Conservation (phyloP, 2,113 vertebrate genomes). For the Bos javanicus region DNA sequence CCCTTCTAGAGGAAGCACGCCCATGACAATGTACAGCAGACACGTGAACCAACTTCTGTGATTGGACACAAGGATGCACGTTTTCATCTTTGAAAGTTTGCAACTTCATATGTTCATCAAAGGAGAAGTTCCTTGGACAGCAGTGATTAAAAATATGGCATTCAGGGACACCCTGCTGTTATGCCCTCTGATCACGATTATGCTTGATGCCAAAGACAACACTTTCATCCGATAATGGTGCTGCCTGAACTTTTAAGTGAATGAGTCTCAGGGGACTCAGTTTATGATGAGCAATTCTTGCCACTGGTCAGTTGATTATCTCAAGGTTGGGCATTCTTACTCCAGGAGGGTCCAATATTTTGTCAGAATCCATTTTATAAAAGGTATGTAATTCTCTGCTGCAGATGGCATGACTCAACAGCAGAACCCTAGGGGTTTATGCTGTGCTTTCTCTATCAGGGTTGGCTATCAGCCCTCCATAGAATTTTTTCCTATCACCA, state of each 20-base stretch:
- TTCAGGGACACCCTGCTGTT: background rate
- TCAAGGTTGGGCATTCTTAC: background rate
- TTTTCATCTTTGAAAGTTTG: background rate
- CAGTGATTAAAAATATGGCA: background rate
- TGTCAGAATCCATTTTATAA: background rate
- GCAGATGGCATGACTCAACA: background rate
- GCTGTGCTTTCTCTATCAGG: background rate
- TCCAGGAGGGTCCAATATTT: background rate
- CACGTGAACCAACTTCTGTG: background rate
- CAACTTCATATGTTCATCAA: background rate
- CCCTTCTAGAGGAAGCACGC: background rate
- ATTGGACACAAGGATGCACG: fast-evolving
- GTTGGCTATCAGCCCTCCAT: background rate
- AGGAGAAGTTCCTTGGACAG: background rate
- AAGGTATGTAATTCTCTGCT: background rate
- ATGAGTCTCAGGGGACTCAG: background rate
- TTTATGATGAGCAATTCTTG: background rate
- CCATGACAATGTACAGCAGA: background rate
- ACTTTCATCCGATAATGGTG: background rate
- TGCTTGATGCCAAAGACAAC: background rate
- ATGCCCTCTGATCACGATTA: background rate
- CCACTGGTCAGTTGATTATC: background rate
- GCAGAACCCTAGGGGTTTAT: background rate
- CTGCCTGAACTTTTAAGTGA: background rate
- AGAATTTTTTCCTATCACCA: background rate